phyloP scores from a whole-genome alignment of 1,140 invertebrate genomes.

The Lucilia sericata region DNA sequence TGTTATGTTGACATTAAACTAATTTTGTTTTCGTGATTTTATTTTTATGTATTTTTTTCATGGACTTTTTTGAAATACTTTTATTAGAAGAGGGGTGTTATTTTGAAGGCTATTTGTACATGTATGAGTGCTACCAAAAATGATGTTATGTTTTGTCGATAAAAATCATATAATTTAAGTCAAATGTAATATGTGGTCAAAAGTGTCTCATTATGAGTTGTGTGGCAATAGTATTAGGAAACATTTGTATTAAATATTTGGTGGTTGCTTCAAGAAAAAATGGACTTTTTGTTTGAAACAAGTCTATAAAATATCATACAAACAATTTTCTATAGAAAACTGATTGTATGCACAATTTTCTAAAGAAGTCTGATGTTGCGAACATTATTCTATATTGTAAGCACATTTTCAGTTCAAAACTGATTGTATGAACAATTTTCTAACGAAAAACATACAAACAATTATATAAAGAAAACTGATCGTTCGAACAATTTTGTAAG shows the following conservation, averaged over 20 bases:
- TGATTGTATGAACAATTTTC: too few relatives aligned
- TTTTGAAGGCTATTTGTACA: neutral
- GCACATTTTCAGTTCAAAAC: too few relatives aligned
- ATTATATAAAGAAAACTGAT: too few relatives aligned
- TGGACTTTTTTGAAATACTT: neutral
- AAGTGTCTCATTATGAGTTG: neutral
- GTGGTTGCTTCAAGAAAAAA: too few relatives aligned
- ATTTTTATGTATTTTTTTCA: neutral
- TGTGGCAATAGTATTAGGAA: neutral
- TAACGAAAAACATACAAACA: too few relatives aligned
- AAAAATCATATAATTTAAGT: constrained; percentile 1
- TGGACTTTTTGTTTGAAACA: too few relatives aligned
- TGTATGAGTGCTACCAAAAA: neutral
- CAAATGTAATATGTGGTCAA: neutral
- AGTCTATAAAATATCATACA: too few relatives aligned
- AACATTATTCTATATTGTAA: too few relatives aligned
- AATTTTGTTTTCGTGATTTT: neutral
- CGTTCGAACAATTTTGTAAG: too few relatives aligned
- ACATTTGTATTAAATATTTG: neutral
- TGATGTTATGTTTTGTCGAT: neutral
- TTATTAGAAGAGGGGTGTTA: neutral
- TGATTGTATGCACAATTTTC: too few relatives aligned
- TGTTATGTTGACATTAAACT: constrained; percentile 20
- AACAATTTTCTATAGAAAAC: too few relatives aligned
- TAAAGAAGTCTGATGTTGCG: too few relatives aligned